Conservation (phyloP, 2,888 invertebrate species). For the Cerceris ruficornis region DNA sequence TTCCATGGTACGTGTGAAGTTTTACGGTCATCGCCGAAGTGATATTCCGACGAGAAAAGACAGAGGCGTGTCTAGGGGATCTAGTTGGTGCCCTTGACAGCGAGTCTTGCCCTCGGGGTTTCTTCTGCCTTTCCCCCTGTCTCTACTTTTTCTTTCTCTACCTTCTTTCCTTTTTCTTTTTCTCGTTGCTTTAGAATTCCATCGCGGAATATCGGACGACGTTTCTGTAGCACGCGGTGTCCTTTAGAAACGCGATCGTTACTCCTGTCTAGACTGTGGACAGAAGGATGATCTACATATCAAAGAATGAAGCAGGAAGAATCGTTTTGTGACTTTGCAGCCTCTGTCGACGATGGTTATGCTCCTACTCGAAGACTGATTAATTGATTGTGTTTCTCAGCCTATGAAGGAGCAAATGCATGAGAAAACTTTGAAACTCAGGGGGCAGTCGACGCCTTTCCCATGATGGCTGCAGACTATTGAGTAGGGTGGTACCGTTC, state of each 20-base stretch:
- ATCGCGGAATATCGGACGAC: constrained; percentile 9
- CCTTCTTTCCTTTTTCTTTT: background rate
- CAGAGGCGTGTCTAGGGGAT: constrained; percentile 60
- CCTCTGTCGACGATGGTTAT: background rate
- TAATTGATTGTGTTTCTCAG: constrained; percentile 36
- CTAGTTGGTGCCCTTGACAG: constrained; percentile 72
- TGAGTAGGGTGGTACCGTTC: too few species aligned
- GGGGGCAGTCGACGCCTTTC: too few species aligned
- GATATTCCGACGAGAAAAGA: constrained; percentile 24
- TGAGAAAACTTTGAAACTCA: background rate
- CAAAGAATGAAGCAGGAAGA: constrained; percentile 26
- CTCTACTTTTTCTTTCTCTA: too few species aligned
- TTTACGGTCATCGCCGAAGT: constrained; percentile 8
- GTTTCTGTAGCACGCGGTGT: constrained; percentile 14
- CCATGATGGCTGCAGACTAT: too few species aligned
- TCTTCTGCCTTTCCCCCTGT: constrained; percentile 13
- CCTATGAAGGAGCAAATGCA: background rate
- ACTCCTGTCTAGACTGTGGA: constrained; percentile 13
- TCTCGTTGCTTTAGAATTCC: constrained; percentile 16
- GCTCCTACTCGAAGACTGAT: constrained; percentile 32
- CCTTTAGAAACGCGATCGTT: constrained; percentile 19
- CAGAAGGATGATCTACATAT: constrained; percentile 43
- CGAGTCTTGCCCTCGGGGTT: constrained; percentile 35
- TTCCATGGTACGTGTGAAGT: constrained; percentile 4
- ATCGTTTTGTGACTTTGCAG: constrained; percentile 1